phyloP scores from a whole-genome alignment of 1,140 invertebrate genomes.

The Platyscapa corneri region DNA sequence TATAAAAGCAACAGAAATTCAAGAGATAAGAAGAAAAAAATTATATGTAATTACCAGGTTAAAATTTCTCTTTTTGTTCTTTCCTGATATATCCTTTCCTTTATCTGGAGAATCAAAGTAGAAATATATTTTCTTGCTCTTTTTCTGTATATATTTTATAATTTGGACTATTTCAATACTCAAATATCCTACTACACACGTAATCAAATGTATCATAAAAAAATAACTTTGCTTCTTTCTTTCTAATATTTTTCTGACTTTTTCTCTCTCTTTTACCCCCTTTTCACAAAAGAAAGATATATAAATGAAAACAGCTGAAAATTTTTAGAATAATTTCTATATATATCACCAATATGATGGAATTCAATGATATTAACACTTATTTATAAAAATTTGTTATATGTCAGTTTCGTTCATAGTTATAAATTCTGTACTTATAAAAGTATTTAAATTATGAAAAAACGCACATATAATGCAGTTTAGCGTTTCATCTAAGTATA shows the following conservation, averaged over 20 bases:
- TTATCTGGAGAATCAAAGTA: neutral
- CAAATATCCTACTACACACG: neutral
- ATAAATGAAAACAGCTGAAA: slow-evolving; percentile 1
- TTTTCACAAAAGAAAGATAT: neutral
- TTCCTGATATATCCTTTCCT: neutral
- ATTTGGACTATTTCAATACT: too few species aligned
- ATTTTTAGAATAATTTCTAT: too few species aligned
- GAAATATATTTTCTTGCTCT: too few species aligned
- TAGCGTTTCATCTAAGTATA: too few species aligned
- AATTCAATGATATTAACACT: neutral
- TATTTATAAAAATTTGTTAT: slow-evolving; percentile 16
- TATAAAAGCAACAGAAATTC: neutral
- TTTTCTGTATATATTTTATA: too few species aligned
- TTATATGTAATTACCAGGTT: slow-evolving; percentile 35
- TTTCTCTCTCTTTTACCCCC: neutral
- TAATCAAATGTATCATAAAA: slow-evolving; percentile 14
- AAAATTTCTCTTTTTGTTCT: slow-evolving; percentile 29
- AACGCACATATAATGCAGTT: too few species aligned
- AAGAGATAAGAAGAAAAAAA: neutral
- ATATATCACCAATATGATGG: neutral
- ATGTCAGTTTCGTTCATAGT: neutral
- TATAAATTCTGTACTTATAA: neutral
- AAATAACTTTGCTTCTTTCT: slow-evolving; percentile 15
- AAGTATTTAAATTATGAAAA: too few species aligned
- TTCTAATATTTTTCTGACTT: neutral